These are phyloP conservation scores for Hyles euphorbiae DNA, from an alignment of 1,140 invertebrate genomes.

Conservation along the genomic window DNA sequence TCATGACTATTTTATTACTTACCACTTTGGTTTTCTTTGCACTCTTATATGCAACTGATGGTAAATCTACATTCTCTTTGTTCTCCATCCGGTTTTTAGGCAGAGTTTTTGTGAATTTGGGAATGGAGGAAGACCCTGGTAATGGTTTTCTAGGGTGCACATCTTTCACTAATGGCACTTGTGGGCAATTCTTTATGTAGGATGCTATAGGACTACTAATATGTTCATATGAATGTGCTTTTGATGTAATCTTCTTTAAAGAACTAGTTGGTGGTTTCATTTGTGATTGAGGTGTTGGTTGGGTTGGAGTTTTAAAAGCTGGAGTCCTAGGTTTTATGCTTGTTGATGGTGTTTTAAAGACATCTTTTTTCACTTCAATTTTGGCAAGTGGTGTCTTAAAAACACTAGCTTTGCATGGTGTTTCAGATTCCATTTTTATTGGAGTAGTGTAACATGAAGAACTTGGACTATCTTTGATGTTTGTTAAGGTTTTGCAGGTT, in stretches of 20 bases:
- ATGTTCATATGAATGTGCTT: slow-evolving; percentile 26
- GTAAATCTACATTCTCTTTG: slow-evolving; percentile 45
- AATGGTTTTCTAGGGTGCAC: slow-evolving; percentile 46
- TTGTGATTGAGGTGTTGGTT: slow-evolving; percentile 16
- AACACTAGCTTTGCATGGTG: too few species aligned
- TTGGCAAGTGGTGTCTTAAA: too few species aligned
- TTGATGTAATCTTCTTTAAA: slow-evolving; percentile 31
- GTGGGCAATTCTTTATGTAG: slow-evolving; percentile 51
- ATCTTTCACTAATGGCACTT: slow-evolving; percentile 49
- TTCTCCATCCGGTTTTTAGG: slow-evolving; percentile 24
- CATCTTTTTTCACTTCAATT: not conserved
- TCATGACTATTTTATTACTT: slow-evolving; percentile 14
- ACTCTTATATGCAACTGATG: slow-evolving; percentile 48
- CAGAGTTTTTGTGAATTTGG: slow-evolving; percentile 27
- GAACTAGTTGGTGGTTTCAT: slow-evolving; percentile 30
- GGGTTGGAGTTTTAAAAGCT: slow-evolving; percentile 43
- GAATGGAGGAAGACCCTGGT: slow-evolving; percentile 33
- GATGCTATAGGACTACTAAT: slow-evolving; percentile 53
- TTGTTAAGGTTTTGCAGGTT: too few species aligned
- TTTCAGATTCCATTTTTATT: too few species aligned
- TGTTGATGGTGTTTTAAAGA: slow-evolving; percentile 21
- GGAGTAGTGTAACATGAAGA: too few species aligned
- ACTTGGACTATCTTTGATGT: too few species aligned
- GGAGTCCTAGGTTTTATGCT: slow-evolving; percentile 20
- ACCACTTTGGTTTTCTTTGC: slow-evolving; percentile 54